These are phyloP conservation scores for Pantherophis alleghaniensis DNA, from an alignment of 2,797 vertebrate species.

Conservation along the genomic window DNA sequence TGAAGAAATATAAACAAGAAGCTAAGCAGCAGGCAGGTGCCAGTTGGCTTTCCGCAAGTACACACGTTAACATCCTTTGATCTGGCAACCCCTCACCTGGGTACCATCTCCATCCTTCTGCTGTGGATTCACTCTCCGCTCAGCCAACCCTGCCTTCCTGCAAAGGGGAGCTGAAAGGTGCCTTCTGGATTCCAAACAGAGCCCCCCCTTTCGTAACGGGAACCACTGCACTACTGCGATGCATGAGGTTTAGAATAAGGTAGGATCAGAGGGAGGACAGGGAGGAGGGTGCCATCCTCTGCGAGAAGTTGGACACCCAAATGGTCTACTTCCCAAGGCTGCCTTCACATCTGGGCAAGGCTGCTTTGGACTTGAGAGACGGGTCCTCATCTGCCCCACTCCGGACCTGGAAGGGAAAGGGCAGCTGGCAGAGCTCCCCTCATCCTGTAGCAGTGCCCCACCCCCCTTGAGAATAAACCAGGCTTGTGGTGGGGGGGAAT, in stretches of 20 bases:
- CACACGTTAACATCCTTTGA: conserved; percentile 42
- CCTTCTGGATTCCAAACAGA: neutral
- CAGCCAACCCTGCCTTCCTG: neutral
- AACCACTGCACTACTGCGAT: neutral
- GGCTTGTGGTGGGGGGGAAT: neutral
- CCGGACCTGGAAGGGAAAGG: neutral
- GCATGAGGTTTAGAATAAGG: neutral
- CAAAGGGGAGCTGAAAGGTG: neutral
- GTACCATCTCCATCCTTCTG: conserved; percentile 34
- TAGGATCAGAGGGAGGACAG: neutral
- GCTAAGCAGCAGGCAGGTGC: conserved; percentile 49
- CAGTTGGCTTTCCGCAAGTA: conserved; percentile 49
- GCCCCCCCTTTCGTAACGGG: neutral
- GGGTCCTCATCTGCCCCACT: neutral
- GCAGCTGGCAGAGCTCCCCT: too few relatives aligned
- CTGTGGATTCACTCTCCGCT: neutral
- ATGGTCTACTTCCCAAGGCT: too few relatives aligned
- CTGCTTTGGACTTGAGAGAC: neutral
- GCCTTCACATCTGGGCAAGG: neutral
- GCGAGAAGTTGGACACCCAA: neutral
- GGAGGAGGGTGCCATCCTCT: neutral
- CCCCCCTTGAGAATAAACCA: neutral
- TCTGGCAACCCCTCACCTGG: conserved; percentile 57
- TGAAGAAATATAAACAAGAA: conserved; percentile 61
- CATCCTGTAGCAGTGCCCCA: neutral